These are phyloP conservation scores for Lytechinus variegatus DNA, from an alignment of 35 echinoderm and acorn worm species.

Conservation along the genomic window DNA sequence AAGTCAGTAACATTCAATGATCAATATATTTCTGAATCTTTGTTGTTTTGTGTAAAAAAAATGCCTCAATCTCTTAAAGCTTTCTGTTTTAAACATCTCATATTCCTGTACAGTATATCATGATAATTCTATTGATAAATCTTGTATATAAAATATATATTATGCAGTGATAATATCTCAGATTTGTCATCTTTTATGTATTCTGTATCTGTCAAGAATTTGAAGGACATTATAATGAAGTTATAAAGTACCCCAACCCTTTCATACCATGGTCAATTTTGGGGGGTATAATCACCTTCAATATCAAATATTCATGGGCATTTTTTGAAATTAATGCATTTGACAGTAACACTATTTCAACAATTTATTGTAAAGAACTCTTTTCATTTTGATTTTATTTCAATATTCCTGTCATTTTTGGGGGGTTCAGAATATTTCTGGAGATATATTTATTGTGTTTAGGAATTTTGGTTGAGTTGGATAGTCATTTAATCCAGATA, in stretches of 20 bases:
- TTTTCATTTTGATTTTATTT: neutral
- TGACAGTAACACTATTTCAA: neutral
- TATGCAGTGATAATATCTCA: neutral
- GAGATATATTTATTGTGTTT: too few relatives aligned
- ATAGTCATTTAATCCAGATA: too few relatives aligned
- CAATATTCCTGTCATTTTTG: neutral
- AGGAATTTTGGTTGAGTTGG: too few relatives aligned
- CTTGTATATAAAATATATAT: neutral
- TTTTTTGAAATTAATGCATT: too few relatives aligned
- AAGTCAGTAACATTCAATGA: neutral
- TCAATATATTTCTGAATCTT: neutral
- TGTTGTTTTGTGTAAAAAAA: neutral
- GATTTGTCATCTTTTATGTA: neutral
- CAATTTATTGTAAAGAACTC: neutral
- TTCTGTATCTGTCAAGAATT: neutral
- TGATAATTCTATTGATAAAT: neutral
- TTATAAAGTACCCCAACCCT: too few relatives aligned
- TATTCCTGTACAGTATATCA: neutral
- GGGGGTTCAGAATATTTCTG: too few relatives aligned
- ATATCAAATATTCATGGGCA: too few relatives aligned
- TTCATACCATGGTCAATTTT: too few relatives aligned
- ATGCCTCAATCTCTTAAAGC: neutral
- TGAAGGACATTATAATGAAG: neutral
- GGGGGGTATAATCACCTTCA: too few relatives aligned
- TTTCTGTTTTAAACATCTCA: neutral